These are phyloP conservation scores for Pelagia noctiluca DNA, from an alignment of 30 jellyfish, hydroid and myxozoan species.

Conservation along the genomic window DNA sequence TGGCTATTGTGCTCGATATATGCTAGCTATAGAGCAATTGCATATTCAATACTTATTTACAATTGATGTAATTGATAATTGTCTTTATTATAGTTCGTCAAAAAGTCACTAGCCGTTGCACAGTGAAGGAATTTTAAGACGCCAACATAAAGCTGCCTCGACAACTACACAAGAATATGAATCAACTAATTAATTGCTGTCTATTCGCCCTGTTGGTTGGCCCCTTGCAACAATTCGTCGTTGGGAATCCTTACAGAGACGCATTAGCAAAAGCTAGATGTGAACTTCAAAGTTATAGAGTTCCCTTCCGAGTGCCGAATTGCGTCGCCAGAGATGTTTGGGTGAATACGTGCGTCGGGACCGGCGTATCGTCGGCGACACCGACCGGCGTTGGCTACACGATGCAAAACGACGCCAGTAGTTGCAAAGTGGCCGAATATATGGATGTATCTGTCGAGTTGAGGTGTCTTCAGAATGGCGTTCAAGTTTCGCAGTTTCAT, in stretches of 20 bases:
- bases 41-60: no score
- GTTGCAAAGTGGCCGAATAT: conserved; percentile 48
- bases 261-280: conserved; percentile 37
- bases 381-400: conserved; percentile 6
- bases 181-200: no score
- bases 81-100: no score
- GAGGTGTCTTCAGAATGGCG: conserved; percentile 15
- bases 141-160: no score
- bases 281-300: conserved; percentile 32
- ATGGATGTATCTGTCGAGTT: conserved; percentile 42
- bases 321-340: conserved; percentile 32
- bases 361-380: conserved; percentile 34
- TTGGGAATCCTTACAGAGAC: conserved; percentile 46
- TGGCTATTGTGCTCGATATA: no score
- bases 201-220: no score
- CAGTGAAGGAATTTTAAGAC: no score
- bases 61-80: no score
- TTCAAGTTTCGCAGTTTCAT: conserved; percentile 26
- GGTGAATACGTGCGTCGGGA: conserved; percentile 67
- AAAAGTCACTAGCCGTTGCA: no score
- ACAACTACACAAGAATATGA: no score
- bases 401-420: conserved; percentile 8
- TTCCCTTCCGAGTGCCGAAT: conserved; percentile 12
- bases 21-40: no score
- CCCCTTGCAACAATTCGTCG: not conserved